Evolutionary conservation across 2,888 invertebrate species (phyloP), one percentile per base, ranked within the genome.

Genomic region (Callosobruchus maculatus): DNA sequence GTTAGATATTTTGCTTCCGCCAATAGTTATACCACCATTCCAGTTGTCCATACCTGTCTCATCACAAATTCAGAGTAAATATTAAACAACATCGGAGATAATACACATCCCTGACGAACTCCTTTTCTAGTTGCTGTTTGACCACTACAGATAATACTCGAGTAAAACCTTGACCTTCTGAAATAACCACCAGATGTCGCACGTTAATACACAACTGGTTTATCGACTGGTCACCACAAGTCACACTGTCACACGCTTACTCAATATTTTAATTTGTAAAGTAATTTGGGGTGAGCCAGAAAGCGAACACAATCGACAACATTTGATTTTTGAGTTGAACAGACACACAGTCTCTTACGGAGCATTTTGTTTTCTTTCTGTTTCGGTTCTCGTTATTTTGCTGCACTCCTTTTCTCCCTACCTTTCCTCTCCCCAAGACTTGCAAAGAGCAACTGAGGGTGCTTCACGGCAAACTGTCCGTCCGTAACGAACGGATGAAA

Each of bases 401-500:
- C 87, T 87, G 87, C 87, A 85, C 81, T 84, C 84, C 83, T 18
- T 49, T 13, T 81, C 77, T 77, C 80, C 76, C 18, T 72, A 79
- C 81, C 80, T 75, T 72, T 67, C 67, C 2, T 4, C 3, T 67
- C 21, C 21, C 9, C 3, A 20, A 96, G 96, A 93, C 92, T 87
- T 94, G 92, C 90, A 93, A 94, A 87, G 96, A 96, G 89, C 92
- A 92, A 88, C 93, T 95, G 84, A 94, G 94, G 87, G 91, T 92
- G 87, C 91, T 97, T 86, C 95, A 96, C 88, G 93, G 93, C 89
- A 95, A 95, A 91, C 94, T 97, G 85, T 91, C 93, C 85, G 93
- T 95, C 88, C 93, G 95, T 82, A 93, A 93, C 87, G 96, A 97
- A 89, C 93, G 96, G 86, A 93, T 96, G 86, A 96, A 96, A 88